phyloP scores from a whole-genome alignment of 2,888 invertebrate genomes.

The Dichetophora obliterata region DNA sequence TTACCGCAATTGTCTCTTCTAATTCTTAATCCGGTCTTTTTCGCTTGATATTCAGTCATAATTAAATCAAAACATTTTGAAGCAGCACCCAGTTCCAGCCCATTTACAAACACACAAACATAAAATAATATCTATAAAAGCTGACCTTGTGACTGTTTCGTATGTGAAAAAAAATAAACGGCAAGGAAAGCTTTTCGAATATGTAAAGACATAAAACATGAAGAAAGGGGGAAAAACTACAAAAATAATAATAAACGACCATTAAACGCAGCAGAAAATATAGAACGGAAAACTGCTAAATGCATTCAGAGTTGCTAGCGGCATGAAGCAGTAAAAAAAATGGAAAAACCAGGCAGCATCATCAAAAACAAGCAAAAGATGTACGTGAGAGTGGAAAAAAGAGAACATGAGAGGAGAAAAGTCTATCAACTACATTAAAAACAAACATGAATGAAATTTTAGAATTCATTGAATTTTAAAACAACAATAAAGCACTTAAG shows the following conservation, averaged over 20 bases:
- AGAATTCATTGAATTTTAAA: constrained; percentile 67
- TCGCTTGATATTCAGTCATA: neutral
- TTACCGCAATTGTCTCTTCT: constrained; percentile 9
- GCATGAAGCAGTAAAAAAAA: neutral
- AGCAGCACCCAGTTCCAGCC: neutral
- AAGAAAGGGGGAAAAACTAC: neutral
- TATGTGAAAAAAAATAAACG: neutral
- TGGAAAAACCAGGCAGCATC: neutral
- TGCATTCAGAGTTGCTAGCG: neutral
- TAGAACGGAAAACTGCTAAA: neutral
- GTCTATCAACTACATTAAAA: constrained; percentile 39
- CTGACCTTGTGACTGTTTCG: neutral
- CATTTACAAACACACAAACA: neutral
- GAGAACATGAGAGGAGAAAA: neutral
- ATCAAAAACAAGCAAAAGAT: neutral
- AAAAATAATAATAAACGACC: neutral
- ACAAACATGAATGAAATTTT: constrained; percentile 53
- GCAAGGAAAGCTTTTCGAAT: neutral
- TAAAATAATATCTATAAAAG: neutral
- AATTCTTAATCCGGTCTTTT: neutral
- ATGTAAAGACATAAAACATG: neutral
- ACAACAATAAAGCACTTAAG: constrained; percentile 66
- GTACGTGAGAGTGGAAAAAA: neutral
- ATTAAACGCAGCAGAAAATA: neutral
- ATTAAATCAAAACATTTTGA: constrained; percentile 34